Evolutionary conservation across 2,113 vertebrate genomes (phyloP).

Genomic region (Menidia beryllina): DNA sequence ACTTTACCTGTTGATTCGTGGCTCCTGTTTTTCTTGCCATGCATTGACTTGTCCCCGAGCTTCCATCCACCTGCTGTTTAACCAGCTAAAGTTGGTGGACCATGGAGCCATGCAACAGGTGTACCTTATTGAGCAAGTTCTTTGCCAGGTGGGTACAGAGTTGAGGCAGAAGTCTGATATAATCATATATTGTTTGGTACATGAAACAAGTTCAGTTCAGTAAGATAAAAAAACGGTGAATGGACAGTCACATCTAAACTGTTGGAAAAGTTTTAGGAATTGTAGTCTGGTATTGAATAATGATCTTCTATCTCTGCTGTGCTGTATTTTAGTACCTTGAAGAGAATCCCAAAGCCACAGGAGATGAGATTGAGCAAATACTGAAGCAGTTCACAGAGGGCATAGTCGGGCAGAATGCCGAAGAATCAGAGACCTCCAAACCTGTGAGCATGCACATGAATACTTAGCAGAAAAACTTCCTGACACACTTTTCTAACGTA

Average conservation of each 20-base stretch:
- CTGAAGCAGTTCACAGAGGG: conserved; percentile 79
- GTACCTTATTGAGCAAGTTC: conserved; percentile 84
- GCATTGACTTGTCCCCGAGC: conserved; percentile 87
- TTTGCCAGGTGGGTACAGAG: conserved; percentile 83
- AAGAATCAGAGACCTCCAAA: neutral
- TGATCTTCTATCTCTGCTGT: no score
- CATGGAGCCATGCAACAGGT: conserved; percentile 88
- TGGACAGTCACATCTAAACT: no score
- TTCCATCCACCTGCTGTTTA: conserved; percentile 87
- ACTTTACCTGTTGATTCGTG: conserved; percentile 88
- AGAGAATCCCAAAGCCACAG: conserved; percentile 79
- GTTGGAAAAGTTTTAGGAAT: no score
- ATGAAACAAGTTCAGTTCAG: no score
- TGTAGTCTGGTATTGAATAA: no score
- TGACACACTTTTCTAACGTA: no score
- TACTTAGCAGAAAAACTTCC: neutral
- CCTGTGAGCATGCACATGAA: conserved; percentile 63
- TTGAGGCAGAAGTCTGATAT: neutral
- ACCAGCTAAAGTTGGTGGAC: conserved; percentile 89
- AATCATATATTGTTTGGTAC: neutral
- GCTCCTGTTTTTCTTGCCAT: conserved; percentile 91
- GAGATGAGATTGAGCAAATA: conserved; percentile 84
- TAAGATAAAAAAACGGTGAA: no score
- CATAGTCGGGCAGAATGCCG: conserved; percentile 65
- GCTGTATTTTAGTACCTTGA: conserved; percentile 85